A percentile compares a stretch with the other conserved stretches of the same genome.
These are phyloP conservation scores for Benthosema pterotum DNA, from an alignment of 2,797 vertebrate genomes.

Conservation along the genomic window DNA sequence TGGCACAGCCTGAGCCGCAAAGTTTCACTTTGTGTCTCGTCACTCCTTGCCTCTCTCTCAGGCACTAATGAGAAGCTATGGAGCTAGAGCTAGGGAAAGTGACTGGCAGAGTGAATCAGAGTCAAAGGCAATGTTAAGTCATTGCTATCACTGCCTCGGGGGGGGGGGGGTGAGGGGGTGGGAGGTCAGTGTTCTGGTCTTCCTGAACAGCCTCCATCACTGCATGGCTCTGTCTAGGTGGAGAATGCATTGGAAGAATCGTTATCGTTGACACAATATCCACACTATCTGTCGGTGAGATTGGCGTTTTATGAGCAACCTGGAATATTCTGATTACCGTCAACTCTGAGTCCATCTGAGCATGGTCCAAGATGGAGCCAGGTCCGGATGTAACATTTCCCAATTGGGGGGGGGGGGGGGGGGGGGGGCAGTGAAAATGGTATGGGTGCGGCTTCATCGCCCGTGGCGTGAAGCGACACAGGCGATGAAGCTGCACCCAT, in stretches of 20 bases:
- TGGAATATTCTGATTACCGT: constrained; percentile 41
- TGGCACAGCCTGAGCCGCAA: constrained; percentile 30
- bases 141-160: constrained; percentile 47
- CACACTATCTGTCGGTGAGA: constrained; percentile 20
- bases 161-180: constrained; percentile 26
- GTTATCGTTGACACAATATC: constrained; percentile 58
- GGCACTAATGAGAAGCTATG: constrained; percentile 60
- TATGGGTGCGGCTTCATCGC: too few species aligned
- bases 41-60: constrained; percentile 30
- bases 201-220: constrained; percentile 28
- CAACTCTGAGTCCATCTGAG: constrained; percentile 10
- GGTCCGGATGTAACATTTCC: too few species aligned
- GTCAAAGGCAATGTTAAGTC: constrained; percentile 61
- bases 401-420: too few species aligned
- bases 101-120: constrained; percentile 66
- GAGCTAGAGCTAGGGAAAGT: constrained; percentile 30
- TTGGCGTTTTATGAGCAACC: constrained; percentile 34
- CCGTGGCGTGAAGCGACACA: too few species aligned
- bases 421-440: too few species aligned
- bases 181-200: not conserved
- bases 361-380: constrained; percentile 1
- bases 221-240: too few species aligned
- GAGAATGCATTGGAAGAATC: constrained; percentile 34
- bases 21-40: constrained; percentile 51
- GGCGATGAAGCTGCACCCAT: too few species aligned